These are phyloP conservation scores for Clarias magur DNA, from an alignment of 2,113 vertebrate species.

Conservation along the genomic window DNA sequence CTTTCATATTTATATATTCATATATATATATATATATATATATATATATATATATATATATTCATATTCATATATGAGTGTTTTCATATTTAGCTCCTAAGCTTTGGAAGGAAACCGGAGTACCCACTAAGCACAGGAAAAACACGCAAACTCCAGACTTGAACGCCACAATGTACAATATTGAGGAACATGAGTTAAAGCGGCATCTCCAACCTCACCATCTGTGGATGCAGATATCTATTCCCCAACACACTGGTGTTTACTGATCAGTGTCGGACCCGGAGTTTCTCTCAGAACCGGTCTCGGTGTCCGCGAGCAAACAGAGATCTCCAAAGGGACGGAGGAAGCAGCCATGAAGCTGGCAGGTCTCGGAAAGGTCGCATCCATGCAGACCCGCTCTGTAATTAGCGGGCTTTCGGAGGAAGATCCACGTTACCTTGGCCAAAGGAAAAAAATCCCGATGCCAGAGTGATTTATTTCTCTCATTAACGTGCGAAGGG, in stretches of 20 bases:
- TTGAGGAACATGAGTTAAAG: neutral
- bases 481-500: slow-evolving; percentile 48
- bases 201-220: neutral
- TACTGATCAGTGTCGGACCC: slow-evolving; percentile 26
- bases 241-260: slow-evolving; percentile 16
- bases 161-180: neutral
- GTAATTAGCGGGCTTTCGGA: slow-evolving; percentile 46
- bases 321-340: slow-evolving; percentile 29
- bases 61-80: no score
- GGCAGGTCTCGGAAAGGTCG: slow-evolving; percentile 43
- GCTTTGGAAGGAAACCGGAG: no score
- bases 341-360: slow-evolving; percentile 38
- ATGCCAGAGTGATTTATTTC: slow-evolving; percentile 49
- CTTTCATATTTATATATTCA: no score
- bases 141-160: no score
- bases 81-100: no score
- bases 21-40: no score
- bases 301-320: slow-evolving; percentile 36
- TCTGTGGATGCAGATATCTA: neutral
- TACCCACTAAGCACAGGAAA: no score
- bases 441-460: slow-evolving; percentile 12
- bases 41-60: no score
- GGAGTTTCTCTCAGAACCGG: slow-evolving; percentile 9
- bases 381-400: slow-evolving; percentile 29
- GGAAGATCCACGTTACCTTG: slow-evolving; percentile 3